These are phyloP conservation scores for Virgularia gustaviana DNA, from an alignment of 92 coral and sea anemone genomes.

Conservation along the genomic window DNA sequence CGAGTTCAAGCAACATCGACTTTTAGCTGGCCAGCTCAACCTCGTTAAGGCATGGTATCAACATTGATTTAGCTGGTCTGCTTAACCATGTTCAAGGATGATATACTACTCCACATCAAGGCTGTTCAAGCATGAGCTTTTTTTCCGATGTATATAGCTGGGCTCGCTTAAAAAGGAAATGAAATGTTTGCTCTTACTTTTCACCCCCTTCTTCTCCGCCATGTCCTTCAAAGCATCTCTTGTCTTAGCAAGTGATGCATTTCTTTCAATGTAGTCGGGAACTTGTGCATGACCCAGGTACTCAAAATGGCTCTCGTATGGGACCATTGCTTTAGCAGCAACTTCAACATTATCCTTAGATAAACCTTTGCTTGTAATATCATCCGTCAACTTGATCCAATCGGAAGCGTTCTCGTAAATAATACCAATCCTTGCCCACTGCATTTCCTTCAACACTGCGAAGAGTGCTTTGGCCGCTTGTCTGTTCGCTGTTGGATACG, in stretches of 20 bases:
- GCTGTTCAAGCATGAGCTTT: no score
- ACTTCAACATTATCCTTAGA: no score
- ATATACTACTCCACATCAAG: no score
- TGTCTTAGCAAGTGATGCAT: not conserved
- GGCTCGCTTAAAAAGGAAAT: not conserved
- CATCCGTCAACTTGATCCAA: not conserved
- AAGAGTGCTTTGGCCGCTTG: constrained; percentile 17
- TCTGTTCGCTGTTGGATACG: constrained; percentile 20
- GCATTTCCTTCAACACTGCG: not conserved
- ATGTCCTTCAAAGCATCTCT: constrained; percentile 9
- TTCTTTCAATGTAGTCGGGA: constrained; percentile 8
- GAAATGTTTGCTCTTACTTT: not conserved
- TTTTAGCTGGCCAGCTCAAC: no score
- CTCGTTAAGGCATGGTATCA: no score
- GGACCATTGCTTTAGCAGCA: not conserved
- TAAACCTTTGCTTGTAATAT: not conserved
- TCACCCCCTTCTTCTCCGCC: not conserved
- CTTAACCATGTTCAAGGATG: no score
- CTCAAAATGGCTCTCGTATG: not conserved
- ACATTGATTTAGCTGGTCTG: no score
- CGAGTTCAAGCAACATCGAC: no score
- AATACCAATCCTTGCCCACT: constrained; percentile 15
- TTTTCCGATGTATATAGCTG: no score
- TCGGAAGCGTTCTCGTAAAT: not conserved
- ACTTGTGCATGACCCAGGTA: not conserved